Percentiles rank a stretch among this genome's conserved stretches.
These are phyloP conservation scores for Drosophila nigricruria DNA, from an alignment of 2,888 invertebrate species.

Conservation along the genomic window DNA sequence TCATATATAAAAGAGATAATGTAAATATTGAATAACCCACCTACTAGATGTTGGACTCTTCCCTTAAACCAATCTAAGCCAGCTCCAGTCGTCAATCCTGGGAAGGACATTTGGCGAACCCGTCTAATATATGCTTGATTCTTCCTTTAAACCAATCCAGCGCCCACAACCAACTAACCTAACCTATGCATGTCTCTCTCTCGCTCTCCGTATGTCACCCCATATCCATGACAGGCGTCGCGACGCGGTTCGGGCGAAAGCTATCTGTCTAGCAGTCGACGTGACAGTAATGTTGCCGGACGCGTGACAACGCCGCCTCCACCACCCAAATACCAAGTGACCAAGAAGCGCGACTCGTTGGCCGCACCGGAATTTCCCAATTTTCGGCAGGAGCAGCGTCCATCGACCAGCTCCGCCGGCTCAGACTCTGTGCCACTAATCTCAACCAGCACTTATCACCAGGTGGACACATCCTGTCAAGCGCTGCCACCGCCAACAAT, in stretches of 20 bases:
- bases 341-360: constrained; percentile 87
- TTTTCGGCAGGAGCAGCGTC: constrained; percentile 88
- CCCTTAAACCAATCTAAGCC: too few relatives aligned
- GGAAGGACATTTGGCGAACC: not conserved
- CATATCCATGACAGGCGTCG: constrained; percentile 71
- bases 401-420: constrained; percentile 90
- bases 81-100: not conserved
- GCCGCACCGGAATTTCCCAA: constrained; percentile 86
- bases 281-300: constrained; percentile 88
- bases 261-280: constrained; percentile 88
- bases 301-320: constrained; percentile 86
- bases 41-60: not conserved
- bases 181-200: constrained; percentile 34
- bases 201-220: not conserved
- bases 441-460: constrained; percentile 86
- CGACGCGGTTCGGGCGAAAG: constrained; percentile 89
- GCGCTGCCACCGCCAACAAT: constrained; percentile 91
- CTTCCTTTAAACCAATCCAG: not conserved
- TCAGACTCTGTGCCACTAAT: constrained; percentile 88
- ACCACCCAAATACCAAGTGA: constrained; percentile 88
- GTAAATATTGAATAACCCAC: not conserved
- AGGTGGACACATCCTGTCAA: constrained; percentile 88
- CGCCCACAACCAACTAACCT: constrained; percentile 23
- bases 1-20: too few relatives aligned
- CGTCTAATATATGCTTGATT: not conserved